phyloP scores from a whole-genome alignment of 2,113 vertebrate genomes.

The Coreoperca whiteheadi region DNA sequence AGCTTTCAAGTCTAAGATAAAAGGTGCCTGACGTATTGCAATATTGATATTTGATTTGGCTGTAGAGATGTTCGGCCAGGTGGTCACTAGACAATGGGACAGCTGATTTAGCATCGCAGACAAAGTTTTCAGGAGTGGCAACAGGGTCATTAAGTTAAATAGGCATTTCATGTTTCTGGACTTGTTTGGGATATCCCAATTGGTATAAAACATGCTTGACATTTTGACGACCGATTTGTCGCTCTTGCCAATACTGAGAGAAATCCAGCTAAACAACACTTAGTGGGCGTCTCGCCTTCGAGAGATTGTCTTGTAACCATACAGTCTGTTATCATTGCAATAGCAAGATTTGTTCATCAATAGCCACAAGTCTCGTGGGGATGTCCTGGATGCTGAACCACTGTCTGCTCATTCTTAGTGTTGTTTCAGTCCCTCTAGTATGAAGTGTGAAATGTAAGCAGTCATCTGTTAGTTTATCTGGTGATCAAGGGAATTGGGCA shows the following conservation, averaged over 20 bases:
- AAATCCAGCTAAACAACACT: background rate
- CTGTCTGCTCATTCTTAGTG: background rate
- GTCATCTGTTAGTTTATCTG: conserved; percentile 49
- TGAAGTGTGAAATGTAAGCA: conserved; percentile 42
- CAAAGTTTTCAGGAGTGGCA: conserved; percentile 7
- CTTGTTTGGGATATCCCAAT: background rate
- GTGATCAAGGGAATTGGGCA: conserved; percentile 33
- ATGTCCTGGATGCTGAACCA: background rate
- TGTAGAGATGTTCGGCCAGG: background rate
- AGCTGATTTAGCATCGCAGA: conserved; percentile 11
- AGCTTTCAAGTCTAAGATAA: background rate
- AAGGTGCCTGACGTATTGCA: background rate
- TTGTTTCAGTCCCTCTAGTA: conserved; percentile 14
- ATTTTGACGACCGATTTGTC: background rate
- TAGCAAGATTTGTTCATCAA: conserved; percentile 3
- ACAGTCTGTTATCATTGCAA: background rate
- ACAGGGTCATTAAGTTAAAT: conserved; percentile 22
- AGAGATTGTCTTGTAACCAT: conserved; percentile 1
- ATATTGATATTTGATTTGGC: background rate
- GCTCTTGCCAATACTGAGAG: background rate
- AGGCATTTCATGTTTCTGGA: background rate
- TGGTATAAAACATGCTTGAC: background rate
- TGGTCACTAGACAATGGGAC: conserved; percentile 23
- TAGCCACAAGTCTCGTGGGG: background rate
- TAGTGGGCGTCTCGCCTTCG: background rate